Conservation (phyloP, 1,140 invertebrate genomes). For the Luehdorfia chinensis region DNA sequence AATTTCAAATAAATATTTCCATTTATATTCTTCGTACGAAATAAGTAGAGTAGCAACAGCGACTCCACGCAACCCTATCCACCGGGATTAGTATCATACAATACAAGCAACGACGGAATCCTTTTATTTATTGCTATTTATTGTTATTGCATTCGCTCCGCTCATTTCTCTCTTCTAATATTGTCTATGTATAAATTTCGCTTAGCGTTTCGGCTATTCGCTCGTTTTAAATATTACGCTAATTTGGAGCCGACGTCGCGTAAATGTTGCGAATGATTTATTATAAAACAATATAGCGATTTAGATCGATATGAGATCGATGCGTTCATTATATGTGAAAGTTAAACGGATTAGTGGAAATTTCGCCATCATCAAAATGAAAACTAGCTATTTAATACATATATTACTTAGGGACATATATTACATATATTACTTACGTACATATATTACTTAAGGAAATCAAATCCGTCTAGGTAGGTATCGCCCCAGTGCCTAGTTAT, state of each 20-base stretch:
- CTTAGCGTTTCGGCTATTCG: conserved; percentile 55
- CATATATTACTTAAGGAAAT: too few relatives aligned
- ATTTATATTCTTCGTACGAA: not conserved
- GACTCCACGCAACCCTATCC: conserved; percentile 38
- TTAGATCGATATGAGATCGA: not conserved
- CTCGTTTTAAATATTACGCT: conserved; percentile 64
- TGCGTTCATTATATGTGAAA: not conserved
- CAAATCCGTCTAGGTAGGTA: too few relatives aligned
- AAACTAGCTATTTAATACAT: too few relatives aligned
- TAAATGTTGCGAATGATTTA: conserved; percentile 35
- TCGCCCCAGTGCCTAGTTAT: too few relatives aligned
- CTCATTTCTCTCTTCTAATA: conserved; percentile 72
- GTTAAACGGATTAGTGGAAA: not conserved
- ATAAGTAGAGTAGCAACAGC: conserved; percentile 17
- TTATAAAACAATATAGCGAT: not conserved
- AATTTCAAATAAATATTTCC: too few relatives aligned
- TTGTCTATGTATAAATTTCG: conserved; percentile 71
- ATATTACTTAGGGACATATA: too few relatives aligned
- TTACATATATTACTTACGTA: too few relatives aligned
- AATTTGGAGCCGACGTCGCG: conserved; percentile 42
- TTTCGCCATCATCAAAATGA: too few relatives aligned
- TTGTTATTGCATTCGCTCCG: conserved; percentile 75
- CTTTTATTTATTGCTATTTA: conserved; percentile 79
- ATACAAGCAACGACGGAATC: conserved; percentile 76
- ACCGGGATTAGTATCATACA: conserved; percentile 74